phyloP scores from a whole-genome alignment of 2,113 vertebrate genomes.

The Ctenodactylus gundi region DNA sequence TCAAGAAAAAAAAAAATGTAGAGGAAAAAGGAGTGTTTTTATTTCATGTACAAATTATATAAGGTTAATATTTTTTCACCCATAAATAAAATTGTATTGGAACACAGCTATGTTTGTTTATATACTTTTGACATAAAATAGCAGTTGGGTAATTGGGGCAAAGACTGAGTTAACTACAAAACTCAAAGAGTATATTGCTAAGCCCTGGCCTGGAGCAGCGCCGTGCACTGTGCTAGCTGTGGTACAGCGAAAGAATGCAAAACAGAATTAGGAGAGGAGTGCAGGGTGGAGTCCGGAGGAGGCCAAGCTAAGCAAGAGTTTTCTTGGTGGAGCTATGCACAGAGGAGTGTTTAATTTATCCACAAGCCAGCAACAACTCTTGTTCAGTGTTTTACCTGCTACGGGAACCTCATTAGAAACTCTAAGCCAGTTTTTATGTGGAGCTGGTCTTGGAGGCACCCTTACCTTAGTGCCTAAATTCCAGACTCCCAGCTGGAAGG shows the following conservation, averaged over 20 bases:
- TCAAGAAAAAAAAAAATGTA: not conserved
- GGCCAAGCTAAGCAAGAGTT: not conserved
- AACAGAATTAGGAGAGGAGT: not conserved
- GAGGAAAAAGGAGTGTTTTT: not conserved
- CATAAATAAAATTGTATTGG: constrained; percentile 30
- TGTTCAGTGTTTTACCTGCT: not conserved
- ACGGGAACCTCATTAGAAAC: not conserved
- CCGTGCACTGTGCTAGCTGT: not conserved
- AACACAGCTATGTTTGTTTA: not conserved
- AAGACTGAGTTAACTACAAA: not conserved
- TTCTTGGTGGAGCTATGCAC: not conserved
- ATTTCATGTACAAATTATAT: not conserved
- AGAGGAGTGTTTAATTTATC: not conserved
- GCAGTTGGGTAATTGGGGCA: not conserved
- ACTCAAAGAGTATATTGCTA: not conserved
- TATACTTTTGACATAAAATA: constrained; percentile 10
- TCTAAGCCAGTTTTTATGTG: not conserved
- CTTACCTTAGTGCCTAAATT: not conserved
- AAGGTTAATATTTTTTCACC: not conserved
- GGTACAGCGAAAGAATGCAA: not conserved
- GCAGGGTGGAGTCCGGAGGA: not conserved
- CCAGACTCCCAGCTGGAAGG: not conserved
- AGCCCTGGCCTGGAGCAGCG: not conserved
- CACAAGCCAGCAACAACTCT: not conserved
- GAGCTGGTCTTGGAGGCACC: not conserved